Percentiles rank a stretch among this genome's conserved stretches.
Conservation (phyloP, 2,888 invertebrate genomes). For the Plutella xylostella region DNA sequence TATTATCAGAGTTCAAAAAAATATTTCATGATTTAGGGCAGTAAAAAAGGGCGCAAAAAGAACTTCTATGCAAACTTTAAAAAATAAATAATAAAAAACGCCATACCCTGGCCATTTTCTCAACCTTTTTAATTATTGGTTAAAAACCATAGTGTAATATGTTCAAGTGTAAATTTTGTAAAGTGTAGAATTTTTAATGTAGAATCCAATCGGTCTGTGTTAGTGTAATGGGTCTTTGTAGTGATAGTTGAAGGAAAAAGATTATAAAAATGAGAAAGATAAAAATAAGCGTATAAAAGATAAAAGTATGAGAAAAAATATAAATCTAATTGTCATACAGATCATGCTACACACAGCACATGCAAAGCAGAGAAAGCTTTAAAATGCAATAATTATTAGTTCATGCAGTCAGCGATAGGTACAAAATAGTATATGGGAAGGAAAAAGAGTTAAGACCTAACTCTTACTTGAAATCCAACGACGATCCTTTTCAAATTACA, state of each 20-base stretch:
- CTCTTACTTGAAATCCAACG: constrained; percentile 67
- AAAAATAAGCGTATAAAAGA: constrained; percentile 52
- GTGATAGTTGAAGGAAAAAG: constrained; percentile 46
- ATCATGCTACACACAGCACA: constrained; percentile 57
- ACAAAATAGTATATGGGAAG: constrained; percentile 38
- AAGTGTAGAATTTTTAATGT: constrained; percentile 57
- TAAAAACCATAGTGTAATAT: constrained; percentile 26
- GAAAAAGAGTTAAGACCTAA: constrained; percentile 40
- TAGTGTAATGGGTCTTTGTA: constrained; percentile 33
- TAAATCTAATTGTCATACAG: constrained; percentile 30
- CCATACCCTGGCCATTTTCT: constrained; percentile 62
- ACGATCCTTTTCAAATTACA: constrained; percentile 55
- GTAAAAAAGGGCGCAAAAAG: no score
- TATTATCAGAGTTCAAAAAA: no score
- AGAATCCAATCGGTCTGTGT: constrained; percentile 49
- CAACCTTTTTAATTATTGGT: constrained; percentile 23
- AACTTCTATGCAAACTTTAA: not conserved
- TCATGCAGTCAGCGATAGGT: constrained; percentile 31
- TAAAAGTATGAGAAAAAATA: constrained; percentile 13
- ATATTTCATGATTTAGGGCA: not conserved
- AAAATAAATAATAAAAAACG: constrained; percentile 26
- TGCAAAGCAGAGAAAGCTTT: constrained; percentile 45
- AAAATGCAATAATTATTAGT: constrained; percentile 30
- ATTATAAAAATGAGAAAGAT: constrained; percentile 46
- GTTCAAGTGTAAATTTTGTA: constrained; percentile 45